Conservation (phyloP, 2,113 vertebrate genomes). For the Paraplagusia blochii region DNA sequence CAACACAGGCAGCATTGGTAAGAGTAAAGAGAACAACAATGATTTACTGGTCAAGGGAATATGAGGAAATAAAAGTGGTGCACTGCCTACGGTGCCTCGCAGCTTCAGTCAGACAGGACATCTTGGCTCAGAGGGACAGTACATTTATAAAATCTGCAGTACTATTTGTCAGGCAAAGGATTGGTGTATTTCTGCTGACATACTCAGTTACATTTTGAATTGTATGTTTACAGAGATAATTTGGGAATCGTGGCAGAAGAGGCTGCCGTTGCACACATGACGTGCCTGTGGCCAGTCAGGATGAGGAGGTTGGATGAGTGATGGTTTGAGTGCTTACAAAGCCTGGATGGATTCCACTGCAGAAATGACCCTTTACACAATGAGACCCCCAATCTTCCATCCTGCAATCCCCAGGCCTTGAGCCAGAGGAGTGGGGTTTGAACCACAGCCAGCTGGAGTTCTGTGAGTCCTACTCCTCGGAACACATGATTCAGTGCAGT, state of each 20-base stretch:
- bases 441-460: slow-evolving; percentile 43
- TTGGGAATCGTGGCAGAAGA: slow-evolving; percentile 15
- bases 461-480: slow-evolving; percentile 48
- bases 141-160: neutral
- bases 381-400: slow-evolving; percentile 31
- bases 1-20: too few species aligned
- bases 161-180: neutral
- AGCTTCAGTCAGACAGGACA: too few species aligned
- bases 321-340: slow-evolving; percentile 26
- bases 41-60: too few species aligned
- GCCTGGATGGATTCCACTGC: slow-evolving; percentile 38
- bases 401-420: slow-evolving; percentile 35
- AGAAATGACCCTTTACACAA: slow-evolving; percentile 50
- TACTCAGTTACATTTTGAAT: slow-evolving; percentile 20
- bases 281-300: slow-evolving; percentile 25
- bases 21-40: too few species aligned
- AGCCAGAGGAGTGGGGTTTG: slow-evolving; percentile 43
- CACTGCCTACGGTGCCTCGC: too few species aligned
- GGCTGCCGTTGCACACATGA: slow-evolving; percentile 14
- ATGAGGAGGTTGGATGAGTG: slow-evolving; percentile 14
- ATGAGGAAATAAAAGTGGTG: too few species aligned
- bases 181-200: slow-evolving; percentile 31
- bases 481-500: slow-evolving; percentile 67
- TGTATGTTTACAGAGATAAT: slow-evolving; percentile 33
- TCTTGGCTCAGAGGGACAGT: neutral